phyloP scores from a whole-genome alignment of 2,797 vertebrate species.

The Rhinogobio ventralis region DNA sequence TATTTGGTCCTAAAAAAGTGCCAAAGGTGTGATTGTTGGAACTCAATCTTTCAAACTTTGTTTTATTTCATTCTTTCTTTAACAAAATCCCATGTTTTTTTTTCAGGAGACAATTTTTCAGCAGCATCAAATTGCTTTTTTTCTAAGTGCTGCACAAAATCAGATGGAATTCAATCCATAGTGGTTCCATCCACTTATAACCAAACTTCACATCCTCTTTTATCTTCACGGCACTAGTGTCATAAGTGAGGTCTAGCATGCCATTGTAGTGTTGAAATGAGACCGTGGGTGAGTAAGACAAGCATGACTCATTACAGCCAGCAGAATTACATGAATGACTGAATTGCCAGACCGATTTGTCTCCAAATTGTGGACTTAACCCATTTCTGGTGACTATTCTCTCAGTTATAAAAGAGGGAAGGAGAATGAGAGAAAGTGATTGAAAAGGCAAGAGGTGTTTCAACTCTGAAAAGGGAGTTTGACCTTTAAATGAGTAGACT shows the following conservation, averaged over 20 bases:
- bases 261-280: constrained; percentile 17
- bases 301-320: constrained; percentile 44
- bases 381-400: constrained; percentile 9
- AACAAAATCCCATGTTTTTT: background rate
- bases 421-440: background rate
- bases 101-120: constrained; percentile 14
- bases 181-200: constrained; percentile 13
- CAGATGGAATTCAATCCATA: background rate
- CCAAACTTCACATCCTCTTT: constrained; percentile 21
- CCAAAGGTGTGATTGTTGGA: background rate
- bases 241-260: constrained; percentile 14
- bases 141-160: constrained; percentile 32
- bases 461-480: background rate
- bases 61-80: background rate
- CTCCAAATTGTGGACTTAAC: constrained; percentile 22
- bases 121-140: constrained; percentile 24
- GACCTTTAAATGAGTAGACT: background rate
- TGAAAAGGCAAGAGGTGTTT: background rate
- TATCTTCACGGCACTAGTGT: constrained; percentile 4
- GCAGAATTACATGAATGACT: constrained; percentile 13
- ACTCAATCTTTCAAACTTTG: background rate
- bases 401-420: background rate
- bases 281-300: constrained; percentile 6
- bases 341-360: constrained; percentile 6
- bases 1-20: background rate